Base-by-base conservation (phyloP, 2,888 invertebrate species). In the Archips xylosteana region DNA sequence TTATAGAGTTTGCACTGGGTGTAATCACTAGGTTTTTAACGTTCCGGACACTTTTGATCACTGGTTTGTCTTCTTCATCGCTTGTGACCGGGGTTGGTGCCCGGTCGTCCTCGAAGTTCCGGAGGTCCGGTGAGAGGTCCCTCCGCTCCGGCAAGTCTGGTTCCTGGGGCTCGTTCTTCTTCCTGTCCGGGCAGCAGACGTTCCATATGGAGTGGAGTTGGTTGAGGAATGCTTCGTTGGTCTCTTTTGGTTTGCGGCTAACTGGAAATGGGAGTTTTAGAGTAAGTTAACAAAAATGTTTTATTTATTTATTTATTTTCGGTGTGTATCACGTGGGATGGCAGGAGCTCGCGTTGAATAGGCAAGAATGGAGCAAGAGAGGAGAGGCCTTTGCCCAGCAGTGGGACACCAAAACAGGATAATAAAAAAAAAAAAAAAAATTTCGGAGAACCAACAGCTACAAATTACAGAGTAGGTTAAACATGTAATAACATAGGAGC, bases 101-200 rank as follows among this genome's bases (percentile, higher is more conserved):
- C 2, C 85, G 69, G 2, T 88, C 88, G 0, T 88, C 87, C 2
- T 84, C 84, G 8, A 88, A 88, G 74, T 88, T 86, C 2, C 88
- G 77, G 59, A 86, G 82, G 1, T 87, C 83, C 0, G 91, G 90
- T 0, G 89, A 88, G 2, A 88, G 67, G 36, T 87, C 86, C 2
- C 88, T 77, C 12, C 81, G 68, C 3, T 89, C 89, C 0, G 85
- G 86, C 0, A 80, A 32, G 0, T 80, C 76, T 0, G 81, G 12
- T 5, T 87, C 88, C 61, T 78, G 81, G 0, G 86, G 82, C 36
- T 70, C 45, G n/a, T 81, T 77, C 1, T 78, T 82, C 47, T 82
- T 86, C 0, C 93, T 77, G 54, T 92, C 90, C 0, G 92, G 91
- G 45, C 94, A 91, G 65, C 90, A 92, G 0, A 82, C 80, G 77